Evolutionary conservation across 2,888 invertebrate species (phyloP), one percentile per base, ranked within the genome.

Genomic region (Ichneumoninae sp.): DNA sequence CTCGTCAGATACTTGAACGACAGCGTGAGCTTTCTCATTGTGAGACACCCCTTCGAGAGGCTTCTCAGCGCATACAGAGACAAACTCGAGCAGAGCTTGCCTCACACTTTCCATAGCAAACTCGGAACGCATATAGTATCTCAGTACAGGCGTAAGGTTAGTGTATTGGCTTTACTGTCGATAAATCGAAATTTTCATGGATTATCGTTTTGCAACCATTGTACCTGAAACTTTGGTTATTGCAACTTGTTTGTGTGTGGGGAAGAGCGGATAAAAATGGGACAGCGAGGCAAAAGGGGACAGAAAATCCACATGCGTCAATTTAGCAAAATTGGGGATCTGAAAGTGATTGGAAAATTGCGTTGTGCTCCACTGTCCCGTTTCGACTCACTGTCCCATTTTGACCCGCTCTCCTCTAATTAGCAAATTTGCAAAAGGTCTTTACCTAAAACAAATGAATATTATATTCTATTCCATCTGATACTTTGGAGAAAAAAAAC

Each of bases 61-160:
- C 94, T 97, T 85, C 95, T 97, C 80, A 97, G 97, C 74, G 97
- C 97, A 76, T 97, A 97, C 93, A 96, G 97, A 89, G 97, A 97
- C 93, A 97, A 97, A 94, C 96, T 98, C 88, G 96, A 97, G 83
- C 97, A 96, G 91, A 97, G 97, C 66, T 95, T 97, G 93, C 97
- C 97, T 0, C 96, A 97, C 92, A 97, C 97, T 26, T 96, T 97
- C 91, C 97, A 97, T 90, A 96, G 97, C 89, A 97, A 97, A 92
- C 95, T 97, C 91, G 97, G 97, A 44, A 96, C 96, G 82, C 95
- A 96, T 93, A 97, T 97, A 87, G 96, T 97, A 66, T 95, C 95
- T 89, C 96, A 96, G 90, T 97, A 97, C 93, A 95, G 97, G 88
- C 87, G 90, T 22, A 95, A 95, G 95, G 96, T 96, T 93, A 91